These are phyloP conservation scores for Myotis pilosus DNA, from an alignment of 2,797 vertebrate genomes.

Conservation along the genomic window DNA sequence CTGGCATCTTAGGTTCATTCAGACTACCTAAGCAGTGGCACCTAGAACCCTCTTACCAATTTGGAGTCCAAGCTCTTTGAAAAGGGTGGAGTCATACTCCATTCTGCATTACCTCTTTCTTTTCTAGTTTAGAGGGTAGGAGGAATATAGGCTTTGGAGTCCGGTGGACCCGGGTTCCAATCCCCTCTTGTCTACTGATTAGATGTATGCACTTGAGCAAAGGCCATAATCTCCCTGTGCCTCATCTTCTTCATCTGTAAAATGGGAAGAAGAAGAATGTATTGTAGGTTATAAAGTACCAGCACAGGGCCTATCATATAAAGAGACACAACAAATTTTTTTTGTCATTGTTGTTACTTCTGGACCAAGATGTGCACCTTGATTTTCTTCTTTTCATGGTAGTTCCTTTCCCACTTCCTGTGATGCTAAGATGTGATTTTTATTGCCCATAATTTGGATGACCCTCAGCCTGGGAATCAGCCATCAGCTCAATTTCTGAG, in stretches of 20 bases:
- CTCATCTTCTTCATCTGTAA: background rate
- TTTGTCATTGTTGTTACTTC: background rate
- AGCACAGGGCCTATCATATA: background rate
- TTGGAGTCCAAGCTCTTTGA: background rate
- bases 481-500: background rate
- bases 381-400: background rate
- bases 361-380: background rate
- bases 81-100: background rate
- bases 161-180: background rate
- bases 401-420: background rate
- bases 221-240: background rate
- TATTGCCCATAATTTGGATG: background rate
- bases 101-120: background rate
- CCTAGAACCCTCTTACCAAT: background rate
- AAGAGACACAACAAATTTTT: background rate
- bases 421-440: background rate
- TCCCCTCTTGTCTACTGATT: background rate
- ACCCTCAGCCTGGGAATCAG: background rate
- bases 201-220: background rate
- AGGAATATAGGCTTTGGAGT: background rate
- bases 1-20: background rate
- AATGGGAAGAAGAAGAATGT: background rate
- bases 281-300: background rate
- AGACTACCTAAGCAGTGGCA: background rate
- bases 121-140: background rate